Evolutionary conservation across 2,113 vertebrate genomes (phyloP).

Genomic region (Tragulus kanchil): DNA sequence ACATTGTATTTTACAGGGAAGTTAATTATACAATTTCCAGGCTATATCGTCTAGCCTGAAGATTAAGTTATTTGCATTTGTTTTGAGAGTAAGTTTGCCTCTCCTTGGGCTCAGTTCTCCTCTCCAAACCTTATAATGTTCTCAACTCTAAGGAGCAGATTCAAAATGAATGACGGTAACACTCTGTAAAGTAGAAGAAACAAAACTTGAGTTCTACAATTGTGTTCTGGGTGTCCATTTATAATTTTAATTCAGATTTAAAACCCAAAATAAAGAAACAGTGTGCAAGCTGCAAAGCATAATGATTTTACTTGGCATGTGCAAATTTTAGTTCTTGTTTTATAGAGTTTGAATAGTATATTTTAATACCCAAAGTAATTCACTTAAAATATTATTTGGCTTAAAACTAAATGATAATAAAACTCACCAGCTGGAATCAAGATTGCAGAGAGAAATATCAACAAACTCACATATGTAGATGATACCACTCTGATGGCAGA

Average conservation of each 20-base stretch:
- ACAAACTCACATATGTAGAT: no score
- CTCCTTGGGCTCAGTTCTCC: not conserved
- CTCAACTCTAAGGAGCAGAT: not conserved
- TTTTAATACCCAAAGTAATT: not conserved
- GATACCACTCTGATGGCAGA: no score
- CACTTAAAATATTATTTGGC: not conserved
- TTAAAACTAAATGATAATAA: constrained; percentile 23
- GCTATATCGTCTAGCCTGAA: not conserved
- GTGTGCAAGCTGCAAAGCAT: fast-evolving
- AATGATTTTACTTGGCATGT: not conserved
- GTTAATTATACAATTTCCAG: not conserved
- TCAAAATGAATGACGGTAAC: not conserved
- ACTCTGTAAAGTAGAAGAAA: not conserved
- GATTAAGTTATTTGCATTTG: not conserved
- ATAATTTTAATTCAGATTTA: not conserved
- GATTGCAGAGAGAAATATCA: no score
- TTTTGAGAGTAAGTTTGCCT: not conserved
- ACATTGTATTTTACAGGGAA: not conserved
- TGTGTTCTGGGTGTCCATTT: not conserved
- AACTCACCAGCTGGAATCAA: no score
- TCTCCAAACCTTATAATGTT: not conserved
- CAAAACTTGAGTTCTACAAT: not conserved
- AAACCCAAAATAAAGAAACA: not conserved
- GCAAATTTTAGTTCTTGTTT: not conserved
- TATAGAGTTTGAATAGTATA: not conserved